A percentile compares a stretch with the other conserved stretches of the same genome.
These are phyloP conservation scores for Mobula birostris DNA, from an alignment of 2,113 vertebrate species.

Conservation along the genomic window DNA sequence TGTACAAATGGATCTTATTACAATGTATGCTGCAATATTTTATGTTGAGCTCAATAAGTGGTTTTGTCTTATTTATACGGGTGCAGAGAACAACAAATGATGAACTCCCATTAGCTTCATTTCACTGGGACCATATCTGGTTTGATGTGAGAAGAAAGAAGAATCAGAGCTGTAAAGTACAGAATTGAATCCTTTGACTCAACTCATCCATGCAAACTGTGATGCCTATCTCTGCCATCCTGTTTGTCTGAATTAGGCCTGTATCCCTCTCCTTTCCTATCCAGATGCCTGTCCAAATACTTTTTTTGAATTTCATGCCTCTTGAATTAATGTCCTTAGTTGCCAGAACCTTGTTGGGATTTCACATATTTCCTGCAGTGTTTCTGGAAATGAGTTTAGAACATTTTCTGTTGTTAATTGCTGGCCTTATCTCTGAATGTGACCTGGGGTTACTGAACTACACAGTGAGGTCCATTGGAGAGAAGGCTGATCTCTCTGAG, in stretches of 20 bases:
- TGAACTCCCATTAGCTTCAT: background rate
- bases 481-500: background rate
- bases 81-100: background rate
- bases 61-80: background rate
- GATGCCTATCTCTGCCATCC: too few relatives aligned
- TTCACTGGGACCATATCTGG: background rate
- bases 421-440: background rate
- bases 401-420: background rate
- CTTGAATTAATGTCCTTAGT: background rate
- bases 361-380: background rate
- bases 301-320: too few relatives aligned
- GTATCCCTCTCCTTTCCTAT: too few relatives aligned
- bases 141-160: background rate
- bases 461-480: background rate
- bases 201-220: too few relatives aligned
- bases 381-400: background rate
- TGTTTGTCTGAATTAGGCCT: too few relatives aligned
- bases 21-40: too few relatives aligned
- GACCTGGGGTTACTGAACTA: background rate
- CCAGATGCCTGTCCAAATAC: too few relatives aligned
- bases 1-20: too few relatives aligned
- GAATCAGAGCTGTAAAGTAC: too few relatives aligned
- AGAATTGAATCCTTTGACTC: too few relatives aligned
- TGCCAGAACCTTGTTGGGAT: background rate
- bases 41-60: background rate